Base-by-base conservation (phyloP, 1,140 invertebrate genomes). In the Zophobas atratus region DNA sequence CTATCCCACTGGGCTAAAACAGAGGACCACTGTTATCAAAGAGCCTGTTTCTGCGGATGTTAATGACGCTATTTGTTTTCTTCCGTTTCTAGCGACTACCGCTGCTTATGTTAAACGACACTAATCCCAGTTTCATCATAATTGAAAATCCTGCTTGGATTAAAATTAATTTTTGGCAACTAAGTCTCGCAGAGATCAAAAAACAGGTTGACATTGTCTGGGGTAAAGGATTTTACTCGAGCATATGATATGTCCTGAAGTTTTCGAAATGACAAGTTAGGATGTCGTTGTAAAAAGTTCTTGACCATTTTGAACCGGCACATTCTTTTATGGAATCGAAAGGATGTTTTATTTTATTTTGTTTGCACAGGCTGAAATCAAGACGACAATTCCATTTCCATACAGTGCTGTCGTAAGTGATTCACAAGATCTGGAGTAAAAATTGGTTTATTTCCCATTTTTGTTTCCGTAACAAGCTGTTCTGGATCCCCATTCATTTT, bases 21-120 rank as follows among this genome's bases (percentile, higher is more conserved):
- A 81, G 76, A 78, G 80, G 43, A 84, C 73, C 41, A 88, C 70
- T 35, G 88, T 90, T 0, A 89, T 84, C 33, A 87, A 84, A 77
- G 84, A 84, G 35, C 88, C 88, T 71, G 88, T 82, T 82, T 90
- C 89, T 73, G 84, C 86, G 48, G 86, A 88, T 1, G 86, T 87
- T 2, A 88, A 39, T 60, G 84, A 79, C n/a, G 85, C 88, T 33
- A 90, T 84, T 82, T 90, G 86, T 72, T 87, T 85, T 46, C 81
- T 76, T 34, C 85, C 84, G 81, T 85, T 88, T 8, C 43, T 38
- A 57, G 86, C 84, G 32, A 90, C 77, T 70, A 90, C 82, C 80
- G 60, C 33, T 85, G 84, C 79, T 86, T 87, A 38, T 88, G 86
- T 77, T 84, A 84, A 6, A 85, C 84, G 5, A 84, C 77, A 8